A percentile compares a stretch with the other conserved stretches of the same genome.
Conservation (phyloP, 2,888 invertebrate genomes). For the Polydrusus cervinus region DNA sequence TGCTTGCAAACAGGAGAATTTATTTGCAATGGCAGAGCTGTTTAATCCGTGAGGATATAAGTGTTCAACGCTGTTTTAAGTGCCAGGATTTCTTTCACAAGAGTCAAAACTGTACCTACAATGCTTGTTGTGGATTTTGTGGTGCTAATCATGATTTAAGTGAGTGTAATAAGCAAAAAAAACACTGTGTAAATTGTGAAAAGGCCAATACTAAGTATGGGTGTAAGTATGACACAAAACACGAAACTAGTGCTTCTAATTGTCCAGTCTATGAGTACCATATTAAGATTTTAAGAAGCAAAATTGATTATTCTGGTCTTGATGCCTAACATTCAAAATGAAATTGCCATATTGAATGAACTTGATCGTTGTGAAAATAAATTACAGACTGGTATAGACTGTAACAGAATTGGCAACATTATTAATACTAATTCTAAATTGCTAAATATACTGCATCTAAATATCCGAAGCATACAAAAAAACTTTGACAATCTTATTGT, state of each 20-base stretch:
- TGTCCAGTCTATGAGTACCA: slow-evolving; percentile 39
- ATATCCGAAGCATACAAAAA: slow-evolving; percentile 12
- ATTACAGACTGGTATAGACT: slow-evolving; percentile 13
- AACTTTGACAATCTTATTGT: slow-evolving; percentile 9
- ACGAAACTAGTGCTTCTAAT: slow-evolving; percentile 17
- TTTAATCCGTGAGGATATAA: slow-evolving; percentile 4
- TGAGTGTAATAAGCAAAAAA: slow-evolving; percentile 21
- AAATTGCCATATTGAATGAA: slow-evolving; percentile 5
- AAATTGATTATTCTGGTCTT: slow-evolving; percentile 31
- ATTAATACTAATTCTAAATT: slow-evolving; percentile 17
- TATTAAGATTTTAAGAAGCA: slow-evolving; percentile 38
- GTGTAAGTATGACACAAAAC: slow-evolving; percentile 14
- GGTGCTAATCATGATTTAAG: slow-evolving; percentile 7
- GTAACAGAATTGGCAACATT: slow-evolving; percentile 19
- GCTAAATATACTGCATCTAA: slow-evolving; percentile 15
- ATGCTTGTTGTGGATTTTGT: slow-evolving; percentile 25
- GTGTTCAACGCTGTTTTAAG: slow-evolving; percentile 22
- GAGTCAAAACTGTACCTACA: slow-evolving; percentile 15
- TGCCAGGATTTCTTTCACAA: slow-evolving; percentile 36
- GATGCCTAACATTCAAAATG: slow-evolving; percentile 16
- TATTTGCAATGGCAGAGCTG: background rate
- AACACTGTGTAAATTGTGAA: slow-evolving; percentile 28
- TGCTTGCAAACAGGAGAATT: background rate
- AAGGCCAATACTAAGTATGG: slow-evolving; percentile 31
- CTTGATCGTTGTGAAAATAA: background rate